phyloP scores from a whole-genome alignment of 1,140 invertebrate genomes.

The Rhyacophila brunnea region DNA sequence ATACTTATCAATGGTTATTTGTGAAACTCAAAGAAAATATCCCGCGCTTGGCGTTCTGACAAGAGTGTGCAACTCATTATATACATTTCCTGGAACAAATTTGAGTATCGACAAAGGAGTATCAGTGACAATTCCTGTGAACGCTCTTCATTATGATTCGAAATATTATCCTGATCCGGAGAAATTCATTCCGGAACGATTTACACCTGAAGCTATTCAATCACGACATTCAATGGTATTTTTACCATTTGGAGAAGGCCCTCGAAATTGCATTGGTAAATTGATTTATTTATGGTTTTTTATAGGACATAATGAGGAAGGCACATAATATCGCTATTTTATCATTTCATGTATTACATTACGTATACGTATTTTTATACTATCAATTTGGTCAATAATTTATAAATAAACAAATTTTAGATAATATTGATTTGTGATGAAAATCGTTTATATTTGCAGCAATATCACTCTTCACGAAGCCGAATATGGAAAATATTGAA shows the following conservation, averaged over 20 bases:
- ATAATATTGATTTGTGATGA: too few species aligned
- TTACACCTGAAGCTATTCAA: conserved; percentile 11
- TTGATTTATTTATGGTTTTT: too few species aligned
- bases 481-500: too few species aligned
- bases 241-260: conserved; percentile 29
- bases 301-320: too few species aligned
- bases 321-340: too few species aligned
- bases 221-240: conserved; percentile 16
- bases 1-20: conserved; percentile 39
- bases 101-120: conserved; percentile 14
- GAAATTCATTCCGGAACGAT: conserved; percentile 27
- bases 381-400: too few species aligned
- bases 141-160: conserved; percentile 18
- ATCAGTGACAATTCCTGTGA: conserved; percentile 17
- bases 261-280: conserved; percentile 26
- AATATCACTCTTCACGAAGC: too few species aligned
- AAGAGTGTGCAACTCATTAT: conserved; percentile 5
- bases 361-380: too few species aligned
- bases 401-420: too few species aligned
- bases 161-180: conserved; percentile 28
- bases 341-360: too few species aligned
- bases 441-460: too few species aligned
- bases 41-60: conserved; percentile 1
- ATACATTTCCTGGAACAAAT: conserved; percentile 17
- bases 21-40: conserved; percentile 33